Conservation (phyloP, 2,888 invertebrate species). For the Eristalis arbustorum region DNA sequence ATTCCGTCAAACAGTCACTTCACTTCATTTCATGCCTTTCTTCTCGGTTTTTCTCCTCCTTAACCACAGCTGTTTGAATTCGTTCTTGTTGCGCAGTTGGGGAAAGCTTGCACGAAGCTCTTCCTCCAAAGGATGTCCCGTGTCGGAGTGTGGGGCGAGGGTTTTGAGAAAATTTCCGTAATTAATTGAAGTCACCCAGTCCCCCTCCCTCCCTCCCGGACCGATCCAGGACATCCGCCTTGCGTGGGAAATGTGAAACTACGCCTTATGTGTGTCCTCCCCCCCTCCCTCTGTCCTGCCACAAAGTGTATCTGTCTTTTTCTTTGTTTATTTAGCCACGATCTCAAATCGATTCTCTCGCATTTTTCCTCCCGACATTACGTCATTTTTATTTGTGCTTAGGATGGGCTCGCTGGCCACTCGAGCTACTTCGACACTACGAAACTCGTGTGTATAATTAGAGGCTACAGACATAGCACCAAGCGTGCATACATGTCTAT, state of each 20-base stretch:
- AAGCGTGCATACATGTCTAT: background rate
- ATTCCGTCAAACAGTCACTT: background rate
- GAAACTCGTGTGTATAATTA: constrained; percentile 20
- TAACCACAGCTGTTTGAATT: too few species aligned
- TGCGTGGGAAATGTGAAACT: too few species aligned
- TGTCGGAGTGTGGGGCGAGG: background rate
- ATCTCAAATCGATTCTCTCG: constrained; percentile 26
- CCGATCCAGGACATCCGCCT: too few species aligned
- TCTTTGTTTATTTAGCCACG: constrained; percentile 27
- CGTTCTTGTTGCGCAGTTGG: too few species aligned
- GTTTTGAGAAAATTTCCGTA: constrained; percentile 14
- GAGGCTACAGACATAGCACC: background rate
- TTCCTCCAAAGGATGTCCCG: constrained; percentile 26
- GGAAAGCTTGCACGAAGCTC: background rate
- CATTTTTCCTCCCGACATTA: constrained; percentile 7
- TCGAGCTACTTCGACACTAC: background rate
- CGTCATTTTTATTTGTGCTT: constrained; percentile 41
- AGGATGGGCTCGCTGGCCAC: background rate
- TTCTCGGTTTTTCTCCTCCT: too few species aligned
- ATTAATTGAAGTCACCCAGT: background rate
- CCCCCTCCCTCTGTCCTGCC: background rate
- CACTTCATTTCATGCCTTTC: too few species aligned
- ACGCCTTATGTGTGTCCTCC: background rate
- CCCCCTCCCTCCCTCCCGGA: too few species aligned
- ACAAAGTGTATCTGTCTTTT: background rate